phyloP scores from a whole-genome alignment of 2,113 vertebrate species.

The Opisthocomus hoazin region DNA sequence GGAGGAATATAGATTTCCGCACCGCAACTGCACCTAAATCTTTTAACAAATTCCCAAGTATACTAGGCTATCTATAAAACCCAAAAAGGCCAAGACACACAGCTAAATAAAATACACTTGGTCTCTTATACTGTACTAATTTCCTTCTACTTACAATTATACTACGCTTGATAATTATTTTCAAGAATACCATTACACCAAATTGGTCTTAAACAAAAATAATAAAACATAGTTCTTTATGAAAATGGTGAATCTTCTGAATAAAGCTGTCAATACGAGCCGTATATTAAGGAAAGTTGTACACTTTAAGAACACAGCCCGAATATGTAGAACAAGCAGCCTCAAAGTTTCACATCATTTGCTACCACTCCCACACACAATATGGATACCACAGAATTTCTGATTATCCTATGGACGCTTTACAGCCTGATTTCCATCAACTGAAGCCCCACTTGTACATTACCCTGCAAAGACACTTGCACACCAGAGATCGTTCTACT shows the following conservation, averaged over 20 bases:
- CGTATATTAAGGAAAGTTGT: neutral
- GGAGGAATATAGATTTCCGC: neutral
- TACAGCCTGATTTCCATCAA: neutral
- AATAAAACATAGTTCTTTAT: rapidly evolving
- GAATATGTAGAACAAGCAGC: neutral
- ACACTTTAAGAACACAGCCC: neutral
- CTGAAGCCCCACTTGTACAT: neutral
- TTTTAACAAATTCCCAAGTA: neutral
- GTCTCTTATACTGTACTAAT: neutral
- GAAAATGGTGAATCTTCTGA: neutral
- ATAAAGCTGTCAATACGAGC: neutral
- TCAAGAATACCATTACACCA: neutral
- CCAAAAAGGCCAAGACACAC: neutral
- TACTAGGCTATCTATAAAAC: neutral
- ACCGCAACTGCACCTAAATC: neutral
- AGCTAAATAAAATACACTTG: no score
- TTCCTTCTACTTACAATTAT: neutral
- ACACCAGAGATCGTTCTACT: neutral
- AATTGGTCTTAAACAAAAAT: neutral
- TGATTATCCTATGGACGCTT: neutral
- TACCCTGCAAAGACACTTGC: neutral
- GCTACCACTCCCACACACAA: neutral
- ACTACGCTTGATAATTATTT: neutral
- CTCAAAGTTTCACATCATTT: neutral
- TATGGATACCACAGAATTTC: neutral